Evolutionary conservation across 1,140 invertebrate species (phyloP), one percentile per base, ranked within the genome.

Genomic region (Hyles vespertilio): DNA sequence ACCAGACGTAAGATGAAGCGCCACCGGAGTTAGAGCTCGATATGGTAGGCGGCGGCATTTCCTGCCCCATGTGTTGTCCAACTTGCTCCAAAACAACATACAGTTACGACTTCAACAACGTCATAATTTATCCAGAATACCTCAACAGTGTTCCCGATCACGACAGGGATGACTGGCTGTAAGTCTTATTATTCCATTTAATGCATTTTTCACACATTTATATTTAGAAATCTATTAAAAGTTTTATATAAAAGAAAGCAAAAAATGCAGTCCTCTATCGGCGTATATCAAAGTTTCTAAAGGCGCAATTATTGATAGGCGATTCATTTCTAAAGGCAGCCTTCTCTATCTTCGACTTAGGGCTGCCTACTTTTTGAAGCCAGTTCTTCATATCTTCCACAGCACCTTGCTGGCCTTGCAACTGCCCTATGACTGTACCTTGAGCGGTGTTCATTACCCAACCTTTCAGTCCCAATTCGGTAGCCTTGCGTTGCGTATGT

Each of bases 381-480:
- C 93, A 94, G 40, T 89, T 68, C 81, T 93, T 93, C 89, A 94
- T 92, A 64, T 89, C 78, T 10, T 85, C 84, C 10, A 94, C 79
- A 52, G 89, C 89, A 1, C 87, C 76, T 44, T 81, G 66, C 0
- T 84, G 70, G 9, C 93, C 94, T 84, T 94, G 92, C 11, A 94
- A 63, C 58, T 89, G 81, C 3, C 94, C 94, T 46, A 90, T 73
- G 0, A 94, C 93, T 6, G 93, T 94, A 0, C 91, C 91, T 60
- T 84, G 70, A 5, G 86, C 69, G 3, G 93, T 94, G 70, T 94
- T 94, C 89, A 90, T 92, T 52, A 92, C 92, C 92, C 92, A 94
- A 50, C 94, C 93, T 64, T 91, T 90, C 2, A 94, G 70, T 3
- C 91, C 89, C 1, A 92, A 79, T 47, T 89, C 76, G 2, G 77